These are phyloP conservation scores for Thryonomys swinderianus DNA, from an alignment of 2,113 vertebrate genomes.

Conservation along the genomic window DNA sequence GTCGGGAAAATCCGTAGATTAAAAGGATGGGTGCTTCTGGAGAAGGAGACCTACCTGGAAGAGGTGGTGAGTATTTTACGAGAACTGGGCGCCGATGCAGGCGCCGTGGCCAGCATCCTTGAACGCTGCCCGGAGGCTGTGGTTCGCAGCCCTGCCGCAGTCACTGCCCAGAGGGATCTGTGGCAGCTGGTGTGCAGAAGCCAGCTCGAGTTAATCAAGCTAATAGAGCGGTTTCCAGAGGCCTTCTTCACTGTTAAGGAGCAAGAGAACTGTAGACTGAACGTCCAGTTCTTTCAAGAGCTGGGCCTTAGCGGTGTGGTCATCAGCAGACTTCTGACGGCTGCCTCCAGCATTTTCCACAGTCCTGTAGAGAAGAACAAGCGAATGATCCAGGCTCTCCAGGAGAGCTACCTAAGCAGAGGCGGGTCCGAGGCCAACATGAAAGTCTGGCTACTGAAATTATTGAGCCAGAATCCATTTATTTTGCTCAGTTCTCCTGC, in stretches of 20 bases:
- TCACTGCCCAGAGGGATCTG: constrained; percentile 88
- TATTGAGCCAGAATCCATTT: constrained; percentile 95
- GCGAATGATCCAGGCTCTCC: constrained; percentile 87
- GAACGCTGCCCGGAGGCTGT: constrained; percentile 92
- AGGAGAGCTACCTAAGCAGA: constrained; percentile 89
- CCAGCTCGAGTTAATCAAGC: constrained; percentile 88
- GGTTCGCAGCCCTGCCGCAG: constrained; percentile 88
- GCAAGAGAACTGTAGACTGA: constrained; percentile 89
- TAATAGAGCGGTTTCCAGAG: constrained; percentile 95
- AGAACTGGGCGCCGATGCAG: constrained; percentile 89
- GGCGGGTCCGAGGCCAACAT: constrained; percentile 92
- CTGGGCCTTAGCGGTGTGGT: constrained; percentile 93
- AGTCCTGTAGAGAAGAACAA: constrained; percentile 90
- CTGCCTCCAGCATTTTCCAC: constrained; percentile 91
- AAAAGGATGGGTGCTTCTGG: constrained; percentile 93
- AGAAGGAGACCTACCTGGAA: constrained; percentile 87
- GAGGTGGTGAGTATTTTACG: constrained; percentile 89
- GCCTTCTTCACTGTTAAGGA: constrained; percentile 92
- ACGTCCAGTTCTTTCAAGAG: constrained; percentile 92
- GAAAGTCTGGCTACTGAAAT: constrained; percentile 95
- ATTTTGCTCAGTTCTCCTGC: constrained; percentile 90
- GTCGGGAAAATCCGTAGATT: constrained; percentile 91
- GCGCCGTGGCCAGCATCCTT: constrained; percentile 88
- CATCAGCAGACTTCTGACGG: constrained; percentile 93
- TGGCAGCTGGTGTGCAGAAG: constrained; percentile 93